Conservation (phyloP, 1,140 invertebrate species). For the Drosophila arawakana region DNA sequence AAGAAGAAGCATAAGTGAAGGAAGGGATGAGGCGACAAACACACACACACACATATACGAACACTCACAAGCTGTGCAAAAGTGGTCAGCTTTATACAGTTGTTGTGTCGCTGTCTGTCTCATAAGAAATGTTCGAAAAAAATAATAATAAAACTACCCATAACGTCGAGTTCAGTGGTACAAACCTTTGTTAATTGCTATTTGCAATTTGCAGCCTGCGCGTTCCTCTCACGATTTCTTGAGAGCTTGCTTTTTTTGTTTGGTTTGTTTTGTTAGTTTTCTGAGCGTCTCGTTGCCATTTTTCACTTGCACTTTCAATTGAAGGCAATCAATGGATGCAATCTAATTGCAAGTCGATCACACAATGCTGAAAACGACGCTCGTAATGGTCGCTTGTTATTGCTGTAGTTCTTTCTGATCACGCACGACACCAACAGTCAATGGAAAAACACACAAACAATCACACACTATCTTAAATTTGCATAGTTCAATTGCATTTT, state of each 20-base stretch:
- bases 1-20: constrained; percentile 20
- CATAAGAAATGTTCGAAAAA: constrained; percentile 16
- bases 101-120: neutral
- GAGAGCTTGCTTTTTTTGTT: neutral
- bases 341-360: constrained; percentile 42
- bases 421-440: constrained; percentile 12
- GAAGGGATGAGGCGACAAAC: constrained; percentile 29
- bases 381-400: constrained; percentile 10
- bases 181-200: constrained; percentile 45
- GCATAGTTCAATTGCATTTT: constrained; percentile 44
- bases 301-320: constrained; percentile 51
- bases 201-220: constrained; percentile 22
- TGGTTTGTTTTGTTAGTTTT: neutral
- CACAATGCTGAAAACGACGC: neutral
- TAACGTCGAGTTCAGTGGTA: constrained; percentile 17
- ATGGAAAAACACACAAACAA: constrained; percentile 14
- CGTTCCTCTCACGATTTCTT: constrained; percentile 34
- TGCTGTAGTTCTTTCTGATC: constrained; percentile 13
- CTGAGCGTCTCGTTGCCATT: constrained; percentile 21
- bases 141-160: constrained; percentile 33
- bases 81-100: constrained; percentile 41
- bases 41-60: neutral
- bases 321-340: constrained; percentile 44
- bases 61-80: constrained; percentile 33
- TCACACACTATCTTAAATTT: constrained; percentile 21